phyloP scores from a whole-genome alignment of 2,113 vertebrate species.

The Girardinichthys multiradiatus region DNA sequence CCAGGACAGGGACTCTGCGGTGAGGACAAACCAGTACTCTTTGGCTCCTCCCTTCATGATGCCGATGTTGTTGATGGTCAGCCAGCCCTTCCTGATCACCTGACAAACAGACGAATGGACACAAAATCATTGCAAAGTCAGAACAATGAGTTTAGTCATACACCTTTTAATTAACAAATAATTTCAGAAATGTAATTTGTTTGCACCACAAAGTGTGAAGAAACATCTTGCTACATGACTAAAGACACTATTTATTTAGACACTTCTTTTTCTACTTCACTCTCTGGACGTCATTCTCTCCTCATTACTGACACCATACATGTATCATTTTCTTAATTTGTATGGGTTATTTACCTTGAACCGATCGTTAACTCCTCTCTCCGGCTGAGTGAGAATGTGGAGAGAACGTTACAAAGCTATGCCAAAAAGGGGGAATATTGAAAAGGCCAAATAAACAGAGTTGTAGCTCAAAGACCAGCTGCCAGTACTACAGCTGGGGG shows the following conservation, averaged over 20 bases:
- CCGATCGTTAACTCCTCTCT: conserved; percentile 79
- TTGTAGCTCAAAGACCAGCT: conserved; percentile 39
- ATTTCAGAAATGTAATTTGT: not conserved
- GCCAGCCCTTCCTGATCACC: conserved; percentile 99
- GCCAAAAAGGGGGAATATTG: conserved; percentile 41
- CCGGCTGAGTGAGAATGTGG: conserved; percentile 77
- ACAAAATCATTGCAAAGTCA: not conserved
- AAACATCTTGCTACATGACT: conserved; percentile 28
- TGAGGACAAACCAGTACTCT: conserved; percentile 98
- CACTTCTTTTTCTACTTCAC: conserved; percentile 2
- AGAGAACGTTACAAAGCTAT: conserved; percentile 70
- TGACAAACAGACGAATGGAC: conserved; percentile 55
- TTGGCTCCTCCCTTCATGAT: conserved; percentile 99
- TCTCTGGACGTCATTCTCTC: conserved; percentile 35
- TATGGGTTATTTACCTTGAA: conserved; percentile 76
- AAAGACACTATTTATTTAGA: conserved; percentile 41
- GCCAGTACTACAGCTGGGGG: conserved; percentile 43
- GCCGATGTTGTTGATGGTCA: conserved; percentile 98
- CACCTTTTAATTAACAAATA: not conserved
- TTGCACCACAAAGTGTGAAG: not conserved
- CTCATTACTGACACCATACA: conserved; percentile 45
- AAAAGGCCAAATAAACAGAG: conserved; percentile 53
- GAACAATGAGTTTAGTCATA: not conserved
- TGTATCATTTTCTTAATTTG: conserved; percentile 35
- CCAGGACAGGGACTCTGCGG: conserved; percentile 96